Base-by-base conservation (phyloP, 2,113 vertebrate species). In the Lates calcarifer region DNA sequence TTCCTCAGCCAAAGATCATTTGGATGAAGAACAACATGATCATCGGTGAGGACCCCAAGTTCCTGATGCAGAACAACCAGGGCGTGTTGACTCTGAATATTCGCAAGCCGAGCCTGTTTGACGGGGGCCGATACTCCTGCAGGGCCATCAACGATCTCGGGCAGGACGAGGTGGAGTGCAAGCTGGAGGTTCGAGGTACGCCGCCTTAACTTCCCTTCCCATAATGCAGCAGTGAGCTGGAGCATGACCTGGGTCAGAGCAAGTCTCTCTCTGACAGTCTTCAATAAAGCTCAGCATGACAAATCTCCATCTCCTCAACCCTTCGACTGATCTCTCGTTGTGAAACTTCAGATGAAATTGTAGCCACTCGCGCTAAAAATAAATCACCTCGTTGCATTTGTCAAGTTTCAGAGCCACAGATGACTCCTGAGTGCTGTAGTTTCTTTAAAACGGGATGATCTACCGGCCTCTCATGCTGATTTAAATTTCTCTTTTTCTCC, bases 11-110 rank as follows among this genome's bases (percentile, higher is more conserved):
- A 29, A 95, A 96, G 87, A 96, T 98, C 79, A 88, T 95, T 55
- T 98, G 97, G 97, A 95, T 97, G 97, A 97, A 97, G 91, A 98
- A 98, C 90, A 96, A 95, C 35, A 95, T 96, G 93, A 95, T 96
- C 53, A 95, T 98, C n/a, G 83, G 93, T 0, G 96, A 95, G 0
- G 95, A 98, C 28, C 96, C 97, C 51, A 97, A 96, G 89, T 98
- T 95, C 91, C 86, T 97, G 78, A 97, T 97, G 93, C 95, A 94
- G 82, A 97, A 97, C 92, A 91, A 95, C 90, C 96, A 97, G 88
- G 97, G 97, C 0, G 95, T 98, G 72, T 81, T 97, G 90, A 98
- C 97, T 0, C 94, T 98, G 56, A 96, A 95, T 35, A 98, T 96
- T 89, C 96, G 97, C 39, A 96, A 96, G 22, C 95, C 96, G 0